Evolutionary conservation across 1,140 invertebrate species (phyloP), one percentile per base, ranked within the genome.

Genomic region (Oryctes rhinoceros): DNA sequence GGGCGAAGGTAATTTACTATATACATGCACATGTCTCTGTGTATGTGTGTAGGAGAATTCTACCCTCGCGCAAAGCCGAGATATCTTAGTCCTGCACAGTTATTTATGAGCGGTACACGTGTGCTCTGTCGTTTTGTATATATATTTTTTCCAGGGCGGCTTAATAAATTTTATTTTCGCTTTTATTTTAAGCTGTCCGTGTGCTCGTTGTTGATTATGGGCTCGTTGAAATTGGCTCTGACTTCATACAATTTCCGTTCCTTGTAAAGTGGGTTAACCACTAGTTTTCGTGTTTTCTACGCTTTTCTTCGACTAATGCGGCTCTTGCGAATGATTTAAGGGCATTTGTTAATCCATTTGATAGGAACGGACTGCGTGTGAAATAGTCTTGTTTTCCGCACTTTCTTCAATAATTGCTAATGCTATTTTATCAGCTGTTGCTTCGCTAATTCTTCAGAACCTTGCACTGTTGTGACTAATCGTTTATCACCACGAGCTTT

Each of bases 111-210:
- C 53, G n/a, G 13, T 18, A 59, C 53, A 59, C 53, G 53, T 59
- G 53, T 59, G 15, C 18, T 59, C 13, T 18, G 53, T 18, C 53
- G 53, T 59, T 59, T 53, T 53, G 13, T 53, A 53, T 53, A 13
- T 53, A 18, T 59, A 15, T 59, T 59, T 59, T 59, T 18, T n/a
- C 18, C 18, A 20, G 15, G 6, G 15, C 15, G 53, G 53, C 15
- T 18, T n/a, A 59, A 59, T 59, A 59, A 59, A 59, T 59, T 59
- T 59, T 59, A 18, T 59, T 59, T 59, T 59, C 53, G 53, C 53
- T 59, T 59, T 59, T 59, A 18, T 59, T 59, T 59, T 59, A 59
- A 59, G 53, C 18, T 18, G 53, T n/a, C 53, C 53, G 53, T 18
- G 13, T 18, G 6, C 39, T 13, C 18, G 53, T 10, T 59, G 15